Percentiles rank a stretch among this genome's conserved stretches.
Conservation (phyloP, 2,888 invertebrate genomes). For the Temnothorax unifasciatus region DNA sequence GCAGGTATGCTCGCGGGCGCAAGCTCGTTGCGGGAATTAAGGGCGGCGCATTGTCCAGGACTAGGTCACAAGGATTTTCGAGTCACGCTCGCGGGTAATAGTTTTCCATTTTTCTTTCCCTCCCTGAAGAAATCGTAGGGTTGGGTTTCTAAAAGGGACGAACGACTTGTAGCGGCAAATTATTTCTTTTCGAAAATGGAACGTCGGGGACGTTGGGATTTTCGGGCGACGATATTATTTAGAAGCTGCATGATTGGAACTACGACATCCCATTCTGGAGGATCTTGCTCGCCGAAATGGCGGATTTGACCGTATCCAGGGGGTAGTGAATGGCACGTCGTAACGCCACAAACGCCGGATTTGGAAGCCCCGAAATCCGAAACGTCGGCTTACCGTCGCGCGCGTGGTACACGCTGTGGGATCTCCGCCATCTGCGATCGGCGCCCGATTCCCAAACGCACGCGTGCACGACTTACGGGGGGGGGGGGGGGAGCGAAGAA, state of each 20-base stretch:
- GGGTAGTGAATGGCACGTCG: constrained; percentile 7
- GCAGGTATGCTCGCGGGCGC: constrained; percentile 20
- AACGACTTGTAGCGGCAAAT: neutral
- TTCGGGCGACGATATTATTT: neutral
- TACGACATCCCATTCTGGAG: neutral
- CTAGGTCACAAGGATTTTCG: constrained; percentile 41
- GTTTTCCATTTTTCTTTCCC: neutral
- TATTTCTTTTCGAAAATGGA: neutral
- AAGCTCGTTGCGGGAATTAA: constrained; percentile 43
- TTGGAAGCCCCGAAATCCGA: constrained; percentile 46
- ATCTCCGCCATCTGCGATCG: constrained; percentile 45
- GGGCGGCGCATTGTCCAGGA: constrained; percentile 48
- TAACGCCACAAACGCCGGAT: constrained; percentile 42
- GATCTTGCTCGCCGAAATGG: constrained; percentile 24
- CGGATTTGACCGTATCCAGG: constrained; percentile 5
- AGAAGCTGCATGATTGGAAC: neutral
- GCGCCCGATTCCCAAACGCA: constrained; percentile 53
- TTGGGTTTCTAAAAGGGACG: neutral
- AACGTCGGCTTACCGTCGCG: constrained; percentile 52
- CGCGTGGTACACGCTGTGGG: constrained; percentile 35
- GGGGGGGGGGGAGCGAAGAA: no score
- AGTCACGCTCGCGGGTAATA: neutral
- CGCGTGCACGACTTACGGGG: constrained; percentile 36
- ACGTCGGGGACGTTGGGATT: neutral
- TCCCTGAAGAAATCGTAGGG: no score